A percentile compares a stretch with the other conserved stretches of the same genome.
Conservation (phyloP, 2,888 invertebrate genomes). For the Aromia moschata region DNA sequence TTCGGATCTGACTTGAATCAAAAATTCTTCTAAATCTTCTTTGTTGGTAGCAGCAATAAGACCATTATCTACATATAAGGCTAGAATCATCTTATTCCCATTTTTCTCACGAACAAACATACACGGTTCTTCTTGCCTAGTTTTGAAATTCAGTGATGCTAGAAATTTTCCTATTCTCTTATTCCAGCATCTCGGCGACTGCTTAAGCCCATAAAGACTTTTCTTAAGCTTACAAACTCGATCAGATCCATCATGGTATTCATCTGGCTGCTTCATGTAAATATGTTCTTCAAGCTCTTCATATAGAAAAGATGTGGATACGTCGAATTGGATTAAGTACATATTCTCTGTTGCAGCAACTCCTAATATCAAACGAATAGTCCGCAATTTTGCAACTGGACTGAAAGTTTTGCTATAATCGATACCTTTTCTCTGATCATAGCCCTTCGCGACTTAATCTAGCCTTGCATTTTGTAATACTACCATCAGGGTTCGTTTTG, state of each 20-base stretch:
- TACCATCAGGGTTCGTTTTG: background rate
- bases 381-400: slow-evolving; percentile 8
- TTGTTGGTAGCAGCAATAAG: background rate
- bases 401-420: slow-evolving; percentile 9
- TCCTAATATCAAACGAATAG: background rate
- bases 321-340: background rate
- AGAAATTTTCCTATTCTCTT: background rate
- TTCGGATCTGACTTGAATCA: background rate
- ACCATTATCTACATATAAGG: background rate
- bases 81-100: background rate
- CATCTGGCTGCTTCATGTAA: too few relatives aligned
- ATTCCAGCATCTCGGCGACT: background rate
- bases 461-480: background rate
- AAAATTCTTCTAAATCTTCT: background rate
- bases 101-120: background rate
- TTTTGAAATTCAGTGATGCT: too few relatives aligned
- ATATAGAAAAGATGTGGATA: background rate
- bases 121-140: background rate
- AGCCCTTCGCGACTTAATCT: slow-evolving; percentile 4
- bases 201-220: too few relatives aligned
- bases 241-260: too few relatives aligned
- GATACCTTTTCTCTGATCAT: slow-evolving; percentile 7
- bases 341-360: background rate
- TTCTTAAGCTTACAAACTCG: too few relatives aligned
- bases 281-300: background rate